phyloP scores from a whole-genome alignment of 1,140 invertebrate species.

The Microplitis mediator region DNA sequence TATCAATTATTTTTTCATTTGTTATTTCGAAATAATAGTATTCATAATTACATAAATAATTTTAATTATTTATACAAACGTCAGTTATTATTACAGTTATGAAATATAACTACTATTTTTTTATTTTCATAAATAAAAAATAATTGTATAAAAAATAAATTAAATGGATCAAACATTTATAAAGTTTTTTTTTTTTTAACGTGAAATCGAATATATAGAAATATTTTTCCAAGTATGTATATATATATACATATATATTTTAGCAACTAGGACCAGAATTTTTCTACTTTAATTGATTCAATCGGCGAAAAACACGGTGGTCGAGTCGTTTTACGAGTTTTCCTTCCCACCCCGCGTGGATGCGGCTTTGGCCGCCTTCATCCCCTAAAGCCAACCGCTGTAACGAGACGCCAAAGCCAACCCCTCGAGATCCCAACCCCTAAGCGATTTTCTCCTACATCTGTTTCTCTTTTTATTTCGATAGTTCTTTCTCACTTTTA shows the following conservation, averaged over 20 bases:
- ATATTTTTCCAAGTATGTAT: not conserved
- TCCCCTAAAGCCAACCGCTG: constrained; percentile 45
- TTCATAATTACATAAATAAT: too few species aligned
- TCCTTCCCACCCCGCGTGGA: not conserved
- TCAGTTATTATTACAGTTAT: too few species aligned
- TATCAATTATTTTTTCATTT: too few species aligned
- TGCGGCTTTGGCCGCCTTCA: constrained; percentile 25
- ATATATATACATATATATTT: not conserved
- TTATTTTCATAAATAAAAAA: too few species aligned
- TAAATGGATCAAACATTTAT: not conserved
- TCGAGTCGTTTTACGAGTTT: constrained; percentile 34
- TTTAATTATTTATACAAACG: too few species aligned
- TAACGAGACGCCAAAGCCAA: constrained; percentile 56
- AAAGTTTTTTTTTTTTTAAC: too few species aligned
- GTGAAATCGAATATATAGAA: not conserved
- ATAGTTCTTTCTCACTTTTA: too few species aligned
- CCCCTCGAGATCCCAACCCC: constrained; percentile 45
- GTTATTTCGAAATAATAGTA: too few species aligned
- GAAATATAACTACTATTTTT: too few species aligned
- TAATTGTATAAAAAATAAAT: not conserved
- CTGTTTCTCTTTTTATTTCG: constrained; percentile 16
- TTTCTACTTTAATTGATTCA: constrained; percentile 57
- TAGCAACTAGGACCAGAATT: constrained; percentile 32
- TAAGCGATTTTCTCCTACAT: constrained; percentile 33
- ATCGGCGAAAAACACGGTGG: constrained; percentile 55